Conservation (phyloP, 1,140 invertebrate genomes). For the Augochlora pura region DNA sequence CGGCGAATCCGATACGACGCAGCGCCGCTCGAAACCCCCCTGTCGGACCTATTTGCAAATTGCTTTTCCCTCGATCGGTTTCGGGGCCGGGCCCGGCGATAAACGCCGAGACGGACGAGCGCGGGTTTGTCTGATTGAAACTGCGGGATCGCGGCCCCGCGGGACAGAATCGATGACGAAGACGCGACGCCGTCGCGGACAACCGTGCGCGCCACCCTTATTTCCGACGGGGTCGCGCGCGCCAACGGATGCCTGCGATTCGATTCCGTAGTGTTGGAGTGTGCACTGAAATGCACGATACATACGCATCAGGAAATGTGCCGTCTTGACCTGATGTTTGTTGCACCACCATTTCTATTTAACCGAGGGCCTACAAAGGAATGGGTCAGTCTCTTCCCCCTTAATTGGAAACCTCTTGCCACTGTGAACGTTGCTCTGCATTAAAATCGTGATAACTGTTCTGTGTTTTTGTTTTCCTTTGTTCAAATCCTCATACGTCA, state of each 20-base stretch:
- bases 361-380: too few relatives aligned
- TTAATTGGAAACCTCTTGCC: too few relatives aligned
- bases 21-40: constrained; percentile 1
- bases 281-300: too few relatives aligned
- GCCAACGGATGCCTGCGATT: background rate
- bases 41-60: constrained; percentile 66
- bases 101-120: constrained; percentile 57
- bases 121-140: constrained; percentile 63
- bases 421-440: too few relatives aligned
- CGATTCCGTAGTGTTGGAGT: constrained; percentile 38
- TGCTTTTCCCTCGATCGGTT: constrained; percentile 60
- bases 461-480: too few relatives aligned
- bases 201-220: background rate
- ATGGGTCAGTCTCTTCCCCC: too few relatives aligned
- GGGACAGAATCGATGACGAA: constrained; percentile 55
- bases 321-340: too few relatives aligned
- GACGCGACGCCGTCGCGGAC: constrained; percentile 26
- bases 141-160: constrained; percentile 32
- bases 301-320: too few relatives aligned
- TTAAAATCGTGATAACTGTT: too few relatives aligned
- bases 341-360: too few relatives aligned
- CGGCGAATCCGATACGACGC: constrained; percentile 57
- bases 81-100: constrained; percentile 40
- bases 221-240: background rate
- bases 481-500: too few relatives aligned